phyloP scores from a whole-genome alignment of 1,140 invertebrate genomes.

The Andricus grossulariae region DNA sequence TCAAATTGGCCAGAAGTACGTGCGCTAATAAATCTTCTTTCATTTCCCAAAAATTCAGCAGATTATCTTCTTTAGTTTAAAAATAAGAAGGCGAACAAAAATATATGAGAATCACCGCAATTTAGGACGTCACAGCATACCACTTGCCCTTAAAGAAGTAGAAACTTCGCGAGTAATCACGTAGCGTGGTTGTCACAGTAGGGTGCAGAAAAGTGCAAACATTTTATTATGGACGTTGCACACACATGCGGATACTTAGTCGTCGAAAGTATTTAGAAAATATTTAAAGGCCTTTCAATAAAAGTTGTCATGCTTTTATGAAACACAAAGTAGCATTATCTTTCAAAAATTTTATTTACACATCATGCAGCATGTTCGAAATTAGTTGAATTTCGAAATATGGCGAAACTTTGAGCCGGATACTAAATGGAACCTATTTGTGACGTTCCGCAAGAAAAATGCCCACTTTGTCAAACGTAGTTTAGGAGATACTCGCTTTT shows the following conservation, averaged over 20 bases:
- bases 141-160: background rate
- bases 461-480: too few species aligned
- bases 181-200: background rate
- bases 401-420: background rate
- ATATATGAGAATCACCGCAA: too few species aligned
- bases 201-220: background rate
- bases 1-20: too few species aligned
- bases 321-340: slow-evolving; percentile 3
- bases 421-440: background rate
- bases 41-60: too few species aligned
- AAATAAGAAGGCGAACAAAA: too few species aligned
- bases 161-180: background rate
- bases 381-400: background rate
- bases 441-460: too few species aligned
- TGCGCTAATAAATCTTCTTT: too few species aligned
- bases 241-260: slow-evolving; percentile 9
- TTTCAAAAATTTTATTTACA: background rate
- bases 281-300: background rate
- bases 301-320: slow-evolving; percentile 13
- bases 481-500: too few species aligned
- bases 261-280: background rate
- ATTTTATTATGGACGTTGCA: background rate
- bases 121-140: background rate
- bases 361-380: slow-evolving; percentile 14
- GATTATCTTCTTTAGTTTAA: too few species aligned